These are phyloP conservation scores for Magallana nippona DNA, from an alignment of 2,888 invertebrate species.

Conservation along the genomic window DNA sequence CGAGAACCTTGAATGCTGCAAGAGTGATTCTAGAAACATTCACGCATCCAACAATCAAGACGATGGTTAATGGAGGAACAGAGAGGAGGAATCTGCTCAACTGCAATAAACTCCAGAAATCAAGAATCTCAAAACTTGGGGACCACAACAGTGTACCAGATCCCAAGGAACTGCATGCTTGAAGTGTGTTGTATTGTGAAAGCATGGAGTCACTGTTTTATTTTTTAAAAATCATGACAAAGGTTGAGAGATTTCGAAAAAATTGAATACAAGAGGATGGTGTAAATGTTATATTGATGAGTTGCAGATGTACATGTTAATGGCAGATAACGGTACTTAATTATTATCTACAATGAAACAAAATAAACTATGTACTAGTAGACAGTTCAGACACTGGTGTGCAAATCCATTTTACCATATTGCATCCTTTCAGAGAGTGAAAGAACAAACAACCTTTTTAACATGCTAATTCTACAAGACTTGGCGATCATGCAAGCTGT, in stretches of 20 bases:
- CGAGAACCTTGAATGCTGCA: slow-evolving; percentile 22
- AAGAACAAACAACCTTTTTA: too few species aligned
- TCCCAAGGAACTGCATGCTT: slow-evolving; percentile 1
- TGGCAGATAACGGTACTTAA: too few species aligned
- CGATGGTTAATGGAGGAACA: background rate
- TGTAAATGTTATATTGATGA: too few species aligned
- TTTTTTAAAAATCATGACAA: background rate
- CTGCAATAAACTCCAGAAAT: background rate
- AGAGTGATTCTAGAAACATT: slow-evolving; percentile 9
- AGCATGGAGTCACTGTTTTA: background rate
- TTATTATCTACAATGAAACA: too few species aligned
- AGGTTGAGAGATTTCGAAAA: background rate
- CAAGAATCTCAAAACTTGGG: background rate
- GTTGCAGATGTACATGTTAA: background rate
- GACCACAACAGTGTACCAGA: background rate
- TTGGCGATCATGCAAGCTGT: too few species aligned
- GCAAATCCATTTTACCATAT: too few species aligned
- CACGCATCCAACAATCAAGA: background rate
- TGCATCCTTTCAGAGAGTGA: too few species aligned
- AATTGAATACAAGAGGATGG: too few species aligned
- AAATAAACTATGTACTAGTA: too few species aligned
- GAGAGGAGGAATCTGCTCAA: background rate
- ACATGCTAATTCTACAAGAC: too few species aligned
- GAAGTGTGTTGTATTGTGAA: background rate
- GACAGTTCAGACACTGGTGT: too few species aligned